phyloP scores from a whole-genome alignment of 2,797 vertebrate genomes.

The Peromyscus eremicus region DNA sequence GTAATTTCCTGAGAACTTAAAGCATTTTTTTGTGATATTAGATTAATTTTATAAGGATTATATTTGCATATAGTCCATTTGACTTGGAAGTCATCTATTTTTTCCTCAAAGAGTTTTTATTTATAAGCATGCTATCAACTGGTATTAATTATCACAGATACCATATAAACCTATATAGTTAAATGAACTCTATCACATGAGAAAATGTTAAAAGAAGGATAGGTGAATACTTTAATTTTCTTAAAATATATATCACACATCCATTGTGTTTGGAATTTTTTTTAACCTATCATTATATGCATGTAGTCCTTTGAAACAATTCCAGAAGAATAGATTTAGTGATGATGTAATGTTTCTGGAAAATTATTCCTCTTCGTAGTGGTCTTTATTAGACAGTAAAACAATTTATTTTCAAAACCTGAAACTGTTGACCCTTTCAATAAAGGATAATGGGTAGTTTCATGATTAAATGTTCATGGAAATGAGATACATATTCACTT shows the following conservation, averaged over 20 bases:
- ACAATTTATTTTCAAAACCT: conserved; percentile 62
- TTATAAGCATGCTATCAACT: conserved; percentile 16
- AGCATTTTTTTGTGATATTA: not conserved
- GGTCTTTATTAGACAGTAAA: conserved; percentile 57
- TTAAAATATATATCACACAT: not conserved
- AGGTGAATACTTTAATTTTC: not conserved
- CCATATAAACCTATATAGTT: not conserved
- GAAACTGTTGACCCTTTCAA: not conserved
- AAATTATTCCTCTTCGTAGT: conserved; percentile 56
- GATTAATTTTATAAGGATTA: conserved; percentile 40
- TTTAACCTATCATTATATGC: not conserved
- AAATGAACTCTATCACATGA: not conserved
- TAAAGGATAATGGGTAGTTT: conserved; percentile 48
- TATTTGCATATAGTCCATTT: not conserved
- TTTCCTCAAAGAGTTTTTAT: not conserved
- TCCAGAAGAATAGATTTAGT: conserved; percentile 23
- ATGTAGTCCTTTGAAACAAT: not conserved
- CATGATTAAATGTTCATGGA: conserved; percentile 43
- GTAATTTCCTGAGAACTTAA: not conserved
- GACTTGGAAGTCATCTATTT: not conserved
- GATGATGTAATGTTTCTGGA: conserved; percentile 34
- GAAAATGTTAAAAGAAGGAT: not conserved
- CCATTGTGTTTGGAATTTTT: not conserved
- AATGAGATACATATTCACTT: conserved; percentile 48
- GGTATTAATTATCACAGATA: not conserved